phyloP scores from a whole-genome alignment of 2,797 vertebrate genomes.

The Huso huso region DNA sequence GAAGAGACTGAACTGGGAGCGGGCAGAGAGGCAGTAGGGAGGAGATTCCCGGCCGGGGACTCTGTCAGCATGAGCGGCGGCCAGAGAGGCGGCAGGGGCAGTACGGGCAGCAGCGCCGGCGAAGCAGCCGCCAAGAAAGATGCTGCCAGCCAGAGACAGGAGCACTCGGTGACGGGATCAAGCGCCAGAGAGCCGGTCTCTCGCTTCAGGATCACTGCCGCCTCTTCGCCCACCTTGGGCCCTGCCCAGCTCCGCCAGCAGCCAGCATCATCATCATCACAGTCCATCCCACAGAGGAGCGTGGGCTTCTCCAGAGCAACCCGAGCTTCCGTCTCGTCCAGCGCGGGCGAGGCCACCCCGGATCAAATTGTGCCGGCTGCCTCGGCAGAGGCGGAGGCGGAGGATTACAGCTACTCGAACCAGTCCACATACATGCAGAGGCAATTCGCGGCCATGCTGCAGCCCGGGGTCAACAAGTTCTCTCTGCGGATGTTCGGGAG shows the following conservation, averaged over 20 bases:
- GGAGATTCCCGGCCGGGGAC: constrained; percentile 37
- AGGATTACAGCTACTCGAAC: constrained; percentile 67
- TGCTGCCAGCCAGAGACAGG: not conserved
- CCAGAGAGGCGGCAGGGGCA: constrained; percentile 18
- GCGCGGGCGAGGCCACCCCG: constrained; percentile 43
- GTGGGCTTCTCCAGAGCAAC: constrained; percentile 55
- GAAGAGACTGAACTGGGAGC: not conserved
- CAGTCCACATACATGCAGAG: constrained; percentile 81
- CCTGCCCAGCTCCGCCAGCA: constrained; percentile 32
- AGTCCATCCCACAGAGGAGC: constrained; percentile 56
- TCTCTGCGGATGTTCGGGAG: constrained; percentile 93
- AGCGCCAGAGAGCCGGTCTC: not conserved
- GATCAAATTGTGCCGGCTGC: constrained; percentile 51
- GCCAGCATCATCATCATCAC: constrained; percentile 15
- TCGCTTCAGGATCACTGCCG: not conserved
- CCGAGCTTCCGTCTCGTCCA: constrained; percentile 54
- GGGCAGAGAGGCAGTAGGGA: constrained; percentile 41
- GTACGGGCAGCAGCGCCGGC: constrained; percentile 40
- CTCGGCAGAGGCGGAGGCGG: constrained; percentile 51
- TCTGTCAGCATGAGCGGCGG: constrained; percentile 15
- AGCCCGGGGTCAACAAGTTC: constrained; percentile 95
- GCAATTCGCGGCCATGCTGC: constrained; percentile 84
- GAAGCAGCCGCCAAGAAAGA: constrained; percentile 44
- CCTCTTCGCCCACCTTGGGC: constrained; percentile 27
- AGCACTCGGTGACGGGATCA: not conserved